Conservation (phyloP, 2,888 invertebrate species). For the Panopea generosa region DNA sequence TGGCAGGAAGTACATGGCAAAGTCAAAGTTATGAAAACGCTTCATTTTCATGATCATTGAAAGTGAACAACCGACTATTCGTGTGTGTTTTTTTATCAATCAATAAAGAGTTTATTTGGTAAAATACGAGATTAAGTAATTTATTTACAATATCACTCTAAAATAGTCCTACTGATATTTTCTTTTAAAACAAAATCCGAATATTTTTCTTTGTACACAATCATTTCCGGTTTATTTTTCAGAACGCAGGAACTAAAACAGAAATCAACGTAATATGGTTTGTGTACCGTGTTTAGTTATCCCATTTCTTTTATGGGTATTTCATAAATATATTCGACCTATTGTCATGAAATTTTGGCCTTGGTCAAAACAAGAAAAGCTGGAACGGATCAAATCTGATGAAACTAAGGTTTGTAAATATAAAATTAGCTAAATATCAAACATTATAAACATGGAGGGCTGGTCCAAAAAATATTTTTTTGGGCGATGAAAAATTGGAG, state of each 20-base stretch:
- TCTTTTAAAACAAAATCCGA: too few species aligned
- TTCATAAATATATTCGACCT: constrained; percentile 83
- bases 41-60: background rate
- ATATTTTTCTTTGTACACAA: background rate
- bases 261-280: constrained; percentile 75
- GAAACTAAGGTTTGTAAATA: constrained; percentile 13
- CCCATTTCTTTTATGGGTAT: constrained; percentile 84
- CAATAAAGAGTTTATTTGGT: too few species aligned
- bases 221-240: background rate
- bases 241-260: background rate
- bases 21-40: constrained; percentile 7
- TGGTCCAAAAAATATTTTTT: too few species aligned
- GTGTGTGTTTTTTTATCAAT: too few species aligned
- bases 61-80: too few species aligned
- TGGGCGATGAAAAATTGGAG: too few species aligned
- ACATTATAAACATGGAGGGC: too few species aligned
- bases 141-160: too few species aligned
- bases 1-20: constrained; percentile 72
- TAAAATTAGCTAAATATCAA: too few species aligned
- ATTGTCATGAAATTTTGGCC: constrained; percentile 73
- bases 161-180: too few species aligned
- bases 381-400: constrained; percentile 30
- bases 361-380: constrained; percentile 46
- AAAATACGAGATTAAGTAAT: too few species aligned
- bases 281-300: constrained; percentile 84